Conservation (phyloP, 2,113 vertebrate genomes). For the Hassar affinis region DNA sequence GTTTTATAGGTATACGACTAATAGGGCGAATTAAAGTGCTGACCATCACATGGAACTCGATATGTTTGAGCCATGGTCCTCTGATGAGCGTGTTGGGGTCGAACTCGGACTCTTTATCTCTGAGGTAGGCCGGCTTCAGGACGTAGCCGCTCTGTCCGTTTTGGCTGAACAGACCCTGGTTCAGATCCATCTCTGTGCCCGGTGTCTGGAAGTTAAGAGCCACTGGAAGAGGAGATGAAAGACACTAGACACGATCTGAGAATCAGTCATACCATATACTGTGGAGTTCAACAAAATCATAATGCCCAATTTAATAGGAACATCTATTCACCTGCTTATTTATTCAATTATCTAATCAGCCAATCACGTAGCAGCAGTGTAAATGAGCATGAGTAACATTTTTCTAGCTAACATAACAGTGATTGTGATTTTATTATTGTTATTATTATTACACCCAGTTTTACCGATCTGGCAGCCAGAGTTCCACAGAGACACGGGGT, state of each 20-base stretch:
- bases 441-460: background rate
- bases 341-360: no score
- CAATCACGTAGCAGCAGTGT: no score
- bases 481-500: slow-evolving; percentile 86
- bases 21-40: slow-evolving; percentile 40
- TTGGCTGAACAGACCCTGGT: slow-evolving; percentile 87
- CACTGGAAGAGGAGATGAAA: slow-evolving; percentile 70
- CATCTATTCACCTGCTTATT: no score
- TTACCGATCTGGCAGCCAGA: slow-evolving; percentile 90
- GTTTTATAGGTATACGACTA: background rate
- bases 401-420: background rate
- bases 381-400: no score
- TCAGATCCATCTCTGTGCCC: slow-evolving; percentile 84
- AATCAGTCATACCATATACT: background rate
- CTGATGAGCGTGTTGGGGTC: slow-evolving; percentile 80
- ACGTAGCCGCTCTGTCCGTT: slow-evolving; percentile 89
- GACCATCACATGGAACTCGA: slow-evolving; percentile 85
- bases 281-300: background rate
- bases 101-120: slow-evolving; percentile 77
- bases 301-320: no score
- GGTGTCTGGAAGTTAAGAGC: slow-evolving; percentile 93
- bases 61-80: slow-evolving; percentile 82
- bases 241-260: background rate
- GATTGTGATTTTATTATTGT: no score
- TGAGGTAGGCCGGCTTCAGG: slow-evolving; percentile 88